Evolutionary conservation across 2,113 vertebrate genomes (phyloP), one percentile per base, ranked within the genome.

Genomic region (Athene cunicularia): DNA sequence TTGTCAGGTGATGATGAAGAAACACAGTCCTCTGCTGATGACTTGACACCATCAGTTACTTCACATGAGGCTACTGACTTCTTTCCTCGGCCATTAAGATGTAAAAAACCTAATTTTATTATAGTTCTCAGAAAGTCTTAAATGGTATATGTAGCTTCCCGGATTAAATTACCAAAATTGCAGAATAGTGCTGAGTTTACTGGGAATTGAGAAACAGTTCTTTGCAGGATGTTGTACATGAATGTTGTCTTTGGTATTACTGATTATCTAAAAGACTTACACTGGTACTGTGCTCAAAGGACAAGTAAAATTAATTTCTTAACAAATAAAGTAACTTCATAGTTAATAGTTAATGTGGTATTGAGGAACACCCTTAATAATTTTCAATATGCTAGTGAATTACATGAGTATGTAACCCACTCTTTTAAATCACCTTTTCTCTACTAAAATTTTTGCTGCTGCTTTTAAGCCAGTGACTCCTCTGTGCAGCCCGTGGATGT

Each of bases 1-100:
- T 96, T 99, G 84, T 99, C 99, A 0, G 99, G 99, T 63, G 99
- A 99, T 96, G 99, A 99, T 90, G 99, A 99, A 98, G 99, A 99
- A 98, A 99, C 99, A 9, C 99, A 99, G 96, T 99, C 99, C 39
- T 99, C 99, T 68, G 99, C 99, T 76, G 99, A 99, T 98, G 99
- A 99, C 91, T 98, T 99, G 83, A 99, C 99, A 35, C 99, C 99
- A 12, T 99, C 99, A 13, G 99, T 99, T 92, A 99, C 99, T 60
- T 99, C 99, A 22, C 99, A 99, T 37, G 99, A 99, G 96, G 98
- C 99, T 93, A 99, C 99, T 0, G 99, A 99, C 96, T 99, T 99
- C 97, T 99, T 99, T 92, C 99, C 99, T 94, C 98, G 99, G 91
- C 99, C 99, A 45, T 98, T 99, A 94, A 98, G 99, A 99, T 99